Conservation (phyloP, 2,113 vertebrate species). For the Notiomystis cincta region DNA sequence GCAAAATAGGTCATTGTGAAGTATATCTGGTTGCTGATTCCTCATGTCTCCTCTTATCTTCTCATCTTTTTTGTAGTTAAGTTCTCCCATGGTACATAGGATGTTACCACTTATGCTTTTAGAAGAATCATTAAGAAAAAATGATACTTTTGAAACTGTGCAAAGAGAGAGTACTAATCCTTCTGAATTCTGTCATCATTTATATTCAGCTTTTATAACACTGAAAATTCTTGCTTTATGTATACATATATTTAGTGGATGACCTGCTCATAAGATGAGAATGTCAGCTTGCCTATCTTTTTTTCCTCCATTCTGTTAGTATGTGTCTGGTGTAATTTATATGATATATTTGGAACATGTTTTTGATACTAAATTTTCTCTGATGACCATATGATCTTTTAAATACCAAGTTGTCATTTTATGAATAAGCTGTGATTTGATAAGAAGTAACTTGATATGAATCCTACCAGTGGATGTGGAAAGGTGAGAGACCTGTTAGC, state of each 20-base stretch:
- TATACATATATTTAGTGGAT: neutral
- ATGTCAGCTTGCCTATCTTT: neutral
- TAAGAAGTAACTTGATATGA: neutral
- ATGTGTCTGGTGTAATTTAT: neutral
- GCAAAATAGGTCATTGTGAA: neutral
- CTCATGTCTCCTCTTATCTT: neutral
- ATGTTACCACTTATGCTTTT: neutral
- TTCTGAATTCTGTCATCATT: neutral
- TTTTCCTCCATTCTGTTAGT: neutral
- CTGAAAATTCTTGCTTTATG: neutral
- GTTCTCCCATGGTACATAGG: neutral
- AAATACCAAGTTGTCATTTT: neutral
- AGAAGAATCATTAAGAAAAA: neutral
- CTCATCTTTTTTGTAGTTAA: neutral
- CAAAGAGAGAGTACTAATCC: neutral
- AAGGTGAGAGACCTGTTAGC: neutral
- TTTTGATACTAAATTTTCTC: neutral
- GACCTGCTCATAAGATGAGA: neutral
- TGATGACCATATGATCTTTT: neutral
- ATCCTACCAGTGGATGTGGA: neutral
- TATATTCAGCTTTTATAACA: neutral
- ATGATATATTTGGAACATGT: neutral
- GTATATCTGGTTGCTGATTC: neutral
- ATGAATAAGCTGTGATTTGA: neutral
- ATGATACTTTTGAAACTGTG: neutral